Evolutionary conservation across 2,888 invertebrate species (phyloP), one percentile per base, ranked within the genome.

Genomic region (Dusona sp.): DNA sequence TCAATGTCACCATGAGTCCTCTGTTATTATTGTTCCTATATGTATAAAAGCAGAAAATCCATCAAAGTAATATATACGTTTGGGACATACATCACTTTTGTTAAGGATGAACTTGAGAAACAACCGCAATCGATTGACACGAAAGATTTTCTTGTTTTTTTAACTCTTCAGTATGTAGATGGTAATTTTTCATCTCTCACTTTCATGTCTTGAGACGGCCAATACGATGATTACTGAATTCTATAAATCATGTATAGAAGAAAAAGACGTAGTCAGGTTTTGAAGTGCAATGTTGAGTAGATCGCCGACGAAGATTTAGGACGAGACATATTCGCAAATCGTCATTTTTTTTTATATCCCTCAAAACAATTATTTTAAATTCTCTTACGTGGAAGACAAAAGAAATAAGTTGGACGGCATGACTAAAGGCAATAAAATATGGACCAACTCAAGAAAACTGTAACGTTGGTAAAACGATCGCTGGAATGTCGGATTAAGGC

Each of bases 1-100:
- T 51, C 42, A 85, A 74, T 73, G 74, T 54, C 73, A 65, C 33
- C 16, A 25, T 36, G 33, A 38, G 33, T 22, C n/a, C 54, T 51
- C 61, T 45, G 25, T 79, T 73, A 16, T 19, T 57, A 33, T 13
- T 25, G 25, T n/a, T 42, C 25, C n/a, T 48, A 25, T 48, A 48
- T 13, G 13, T 13, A 70, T 3, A 16, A 16, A 0, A 45, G 51
- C 48, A 73, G 36, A 8, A 51, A 51, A 29, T 54, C n/a, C 13
- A 74, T 38, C n/a, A 29, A 29, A 61, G 16, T 61, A 22, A 9
- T 13, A 25, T 29, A 16, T 4, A 6, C 11, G 29, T 1, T 16
- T 13, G 61, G 16, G 61, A 48, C 22, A 72, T 8, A n/a, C 45
- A 45, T 48, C 16, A 51, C 25, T 72, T 72, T 48, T 9, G 36